A percentile compares a stretch with the other conserved stretches of the same genome.
Evolutionary conservation across 1,140 invertebrate genomes (phyloP).

Genomic region (Cepaea nemoralis): DNA sequence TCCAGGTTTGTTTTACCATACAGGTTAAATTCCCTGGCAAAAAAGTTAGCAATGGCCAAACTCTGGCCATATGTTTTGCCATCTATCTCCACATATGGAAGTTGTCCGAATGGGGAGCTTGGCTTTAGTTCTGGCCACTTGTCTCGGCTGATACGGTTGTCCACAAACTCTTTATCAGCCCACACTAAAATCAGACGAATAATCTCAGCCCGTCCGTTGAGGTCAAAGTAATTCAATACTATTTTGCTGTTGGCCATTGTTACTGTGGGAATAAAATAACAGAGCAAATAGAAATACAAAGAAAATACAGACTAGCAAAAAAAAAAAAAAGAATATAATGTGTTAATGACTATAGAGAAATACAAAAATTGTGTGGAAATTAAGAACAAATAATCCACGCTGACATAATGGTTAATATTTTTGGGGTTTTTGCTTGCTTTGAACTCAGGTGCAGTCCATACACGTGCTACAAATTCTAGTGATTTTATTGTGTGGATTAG

Average conservation of each 20-base stretch:
- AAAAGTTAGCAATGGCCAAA: background rate
- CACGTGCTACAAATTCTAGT: too few relatives aligned
- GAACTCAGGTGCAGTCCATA: too few relatives aligned
- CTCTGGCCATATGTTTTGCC: background rate
- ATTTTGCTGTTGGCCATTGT: background rate
- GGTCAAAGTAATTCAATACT: background rate
- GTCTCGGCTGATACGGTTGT: background rate
- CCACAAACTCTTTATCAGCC: slow-evolving; percentile 3
- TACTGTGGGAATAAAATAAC: too few relatives aligned
- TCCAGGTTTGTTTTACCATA: slow-evolving; percentile 27
- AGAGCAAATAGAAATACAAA: too few relatives aligned
- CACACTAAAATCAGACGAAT: background rate
- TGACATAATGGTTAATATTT: too few relatives aligned
- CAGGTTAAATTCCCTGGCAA: slow-evolving; percentile 8
- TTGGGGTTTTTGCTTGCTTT: too few relatives aligned
- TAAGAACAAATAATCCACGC: too few relatives aligned
- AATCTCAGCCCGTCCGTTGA: background rate
- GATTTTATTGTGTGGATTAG: too few relatives aligned
- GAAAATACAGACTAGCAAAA: too few relatives aligned
- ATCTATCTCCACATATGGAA: slow-evolving; percentile 13
- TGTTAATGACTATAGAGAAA: too few relatives aligned
- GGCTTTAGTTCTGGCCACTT: slow-evolving; percentile 14
- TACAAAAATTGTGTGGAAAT: too few relatives aligned
- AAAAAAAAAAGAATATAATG: too few relatives aligned
- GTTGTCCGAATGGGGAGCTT: slow-evolving; percentile 9